Conservation (phyloP, 2,797 vertebrate species). For the Periophthalmus magnuspinnatus region DNA sequence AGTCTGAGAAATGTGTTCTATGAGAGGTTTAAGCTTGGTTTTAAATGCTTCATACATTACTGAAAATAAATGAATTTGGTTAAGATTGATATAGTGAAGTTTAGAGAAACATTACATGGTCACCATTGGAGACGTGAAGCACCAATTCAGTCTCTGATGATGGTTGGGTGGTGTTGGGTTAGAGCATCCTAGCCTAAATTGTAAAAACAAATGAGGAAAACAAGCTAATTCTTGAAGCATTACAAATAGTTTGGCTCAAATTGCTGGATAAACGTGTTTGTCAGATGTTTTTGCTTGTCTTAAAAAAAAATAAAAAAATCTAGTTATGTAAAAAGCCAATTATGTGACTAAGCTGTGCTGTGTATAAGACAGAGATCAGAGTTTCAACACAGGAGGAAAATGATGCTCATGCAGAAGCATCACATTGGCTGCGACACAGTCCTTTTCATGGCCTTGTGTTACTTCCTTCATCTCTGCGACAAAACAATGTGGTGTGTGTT, state of each 20-base stretch:
- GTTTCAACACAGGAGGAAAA: constrained; percentile 17
- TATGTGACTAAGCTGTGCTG: not conserved
- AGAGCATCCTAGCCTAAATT: not conserved
- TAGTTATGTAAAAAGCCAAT: not conserved
- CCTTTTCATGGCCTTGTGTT: constrained; percentile 14
- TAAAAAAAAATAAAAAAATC: not conserved
- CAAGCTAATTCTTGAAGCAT: not conserved
- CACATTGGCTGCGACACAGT: not conserved
- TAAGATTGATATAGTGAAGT: too few species aligned
- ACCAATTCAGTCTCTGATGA: not conserved
- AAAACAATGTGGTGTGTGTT: constrained; percentile 28
- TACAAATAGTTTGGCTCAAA: not conserved
- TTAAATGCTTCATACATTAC: too few species aligned
- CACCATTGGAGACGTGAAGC: not conserved
- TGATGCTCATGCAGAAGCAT: not conserved
- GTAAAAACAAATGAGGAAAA: not conserved
- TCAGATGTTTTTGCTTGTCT: not conserved
- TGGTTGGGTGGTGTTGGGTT: not conserved
- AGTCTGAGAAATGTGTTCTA: not conserved
- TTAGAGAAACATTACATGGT: not conserved
- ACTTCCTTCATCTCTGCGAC: constrained; percentile 10
- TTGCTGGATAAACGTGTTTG: not conserved
- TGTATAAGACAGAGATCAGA: constrained; percentile 48
- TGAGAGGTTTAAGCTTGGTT: not conserved
- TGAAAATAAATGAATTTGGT: too few species aligned